Conservation (phyloP, 2,797 vertebrate genomes). For the Xenentodon cancila region DNA sequence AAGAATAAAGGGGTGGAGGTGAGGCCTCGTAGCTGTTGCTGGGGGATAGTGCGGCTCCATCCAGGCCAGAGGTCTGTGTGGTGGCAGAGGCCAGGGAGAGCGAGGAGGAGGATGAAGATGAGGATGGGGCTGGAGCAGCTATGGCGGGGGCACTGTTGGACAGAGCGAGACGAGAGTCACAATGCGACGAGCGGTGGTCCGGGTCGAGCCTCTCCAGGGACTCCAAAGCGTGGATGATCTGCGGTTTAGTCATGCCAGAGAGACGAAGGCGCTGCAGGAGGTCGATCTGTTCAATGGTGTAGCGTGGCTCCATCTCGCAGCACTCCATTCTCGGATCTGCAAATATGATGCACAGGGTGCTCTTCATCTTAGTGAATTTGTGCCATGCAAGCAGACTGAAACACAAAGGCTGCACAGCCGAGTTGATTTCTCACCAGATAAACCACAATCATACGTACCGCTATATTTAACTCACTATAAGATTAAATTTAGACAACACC, state of each 20-base stretch:
- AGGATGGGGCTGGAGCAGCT: slow-evolving; percentile 67
- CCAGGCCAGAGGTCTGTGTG: slow-evolving; percentile 86
- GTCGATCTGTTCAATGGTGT: slow-evolving; percentile 89
- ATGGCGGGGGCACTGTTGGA: slow-evolving; percentile 55
- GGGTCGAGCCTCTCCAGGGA: slow-evolving; percentile 86
- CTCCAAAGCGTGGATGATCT: slow-evolving; percentile 86
- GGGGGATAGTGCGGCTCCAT: slow-evolving; percentile 82
- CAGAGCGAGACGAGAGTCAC: slow-evolving; percentile 72
- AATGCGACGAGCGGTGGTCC: slow-evolving; percentile 78
- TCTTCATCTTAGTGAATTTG: slow-evolving; percentile 15
- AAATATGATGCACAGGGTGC: neutral
- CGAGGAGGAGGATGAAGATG: slow-evolving; percentile 82
- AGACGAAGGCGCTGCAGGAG: slow-evolving; percentile 86
- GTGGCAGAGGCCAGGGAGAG: slow-evolving; percentile 85
- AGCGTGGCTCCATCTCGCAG: slow-evolving; percentile 84
- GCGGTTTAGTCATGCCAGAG: slow-evolving; percentile 86
- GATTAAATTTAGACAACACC: slow-evolving; percentile 54
- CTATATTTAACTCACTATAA: slow-evolving; percentile 64
- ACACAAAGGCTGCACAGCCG: slow-evolving; percentile 3
- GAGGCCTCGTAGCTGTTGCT: slow-evolving; percentile 88
- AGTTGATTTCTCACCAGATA: slow-evolving; percentile 41
- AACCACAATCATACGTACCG: slow-evolving; percentile 25
- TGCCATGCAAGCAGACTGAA: neutral
- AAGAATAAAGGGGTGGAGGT: slow-evolving; percentile 84
- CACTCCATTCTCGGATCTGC: slow-evolving; percentile 85